phyloP scores from a whole-genome alignment of 2,797 vertebrate species.

The Myioborus miniatus region DNA sequence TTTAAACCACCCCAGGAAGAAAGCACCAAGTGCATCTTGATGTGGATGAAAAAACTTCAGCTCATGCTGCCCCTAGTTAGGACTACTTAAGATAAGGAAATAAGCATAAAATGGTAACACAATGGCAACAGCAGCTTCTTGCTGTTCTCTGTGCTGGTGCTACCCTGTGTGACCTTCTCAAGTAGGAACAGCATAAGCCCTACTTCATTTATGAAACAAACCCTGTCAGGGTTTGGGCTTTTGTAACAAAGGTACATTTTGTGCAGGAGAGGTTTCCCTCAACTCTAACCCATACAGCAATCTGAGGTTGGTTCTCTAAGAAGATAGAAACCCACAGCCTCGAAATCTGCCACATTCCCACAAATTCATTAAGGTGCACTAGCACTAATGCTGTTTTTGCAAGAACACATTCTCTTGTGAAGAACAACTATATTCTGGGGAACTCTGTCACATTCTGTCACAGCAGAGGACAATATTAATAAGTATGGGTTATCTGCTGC shows the following conservation, averaged over 20 bases:
- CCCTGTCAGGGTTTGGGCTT: neutral
- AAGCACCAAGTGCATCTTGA: neutral
- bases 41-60: neutral
- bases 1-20: neutral
- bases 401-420: neutral
- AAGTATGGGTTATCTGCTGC: neutral
- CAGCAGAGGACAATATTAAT: neutral
- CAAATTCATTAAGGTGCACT: neutral
- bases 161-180: neutral
- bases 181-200: neutral
- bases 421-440: rapidly evolving
- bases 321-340: neutral
- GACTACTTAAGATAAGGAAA: neutral
- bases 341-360: rapidly evolving
- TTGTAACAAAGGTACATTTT: neutral
- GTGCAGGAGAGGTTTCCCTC: neutral
- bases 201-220: neutral
- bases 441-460: neutral
- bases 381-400: neutral
- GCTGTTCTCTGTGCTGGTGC: neutral
- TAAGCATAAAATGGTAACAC: neutral
- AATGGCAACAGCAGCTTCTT: neutral
- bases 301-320: neutral
- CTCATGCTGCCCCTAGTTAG: neutral
- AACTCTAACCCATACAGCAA: neutral